These are phyloP conservation scores for Sepiola atlantica DNA, from an alignment of 2,888 invertebrate genomes.

Conservation along the genomic window DNA sequence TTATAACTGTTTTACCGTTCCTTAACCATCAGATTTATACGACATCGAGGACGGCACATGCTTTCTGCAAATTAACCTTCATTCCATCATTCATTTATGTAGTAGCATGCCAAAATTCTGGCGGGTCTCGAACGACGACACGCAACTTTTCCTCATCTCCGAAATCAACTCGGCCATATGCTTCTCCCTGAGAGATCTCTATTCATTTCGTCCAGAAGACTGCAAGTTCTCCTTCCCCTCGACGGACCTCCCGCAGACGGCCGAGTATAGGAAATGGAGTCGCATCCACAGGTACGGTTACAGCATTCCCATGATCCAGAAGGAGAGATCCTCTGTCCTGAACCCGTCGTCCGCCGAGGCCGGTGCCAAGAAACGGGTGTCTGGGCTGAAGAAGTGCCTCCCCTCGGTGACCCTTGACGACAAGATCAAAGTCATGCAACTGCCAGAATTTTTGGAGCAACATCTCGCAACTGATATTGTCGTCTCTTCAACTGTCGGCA, in stretches of 20 bases:
- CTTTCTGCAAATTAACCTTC: slow-evolving; percentile 36
- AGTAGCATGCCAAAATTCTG: slow-evolving; percentile 41
- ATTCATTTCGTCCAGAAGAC: slow-evolving; percentile 38
- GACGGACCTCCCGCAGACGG: neutral
- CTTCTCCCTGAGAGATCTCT: slow-evolving; percentile 6
- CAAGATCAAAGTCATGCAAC: neutral
- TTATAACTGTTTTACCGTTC: neutral
- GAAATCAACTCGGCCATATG: slow-evolving; percentile 41
- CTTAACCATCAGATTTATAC: slow-evolving; percentile 22
- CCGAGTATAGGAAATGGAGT: slow-evolving; percentile 6
- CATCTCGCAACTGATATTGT: slow-evolving; percentile 16
- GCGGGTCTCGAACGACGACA: slow-evolving; percentile 36
- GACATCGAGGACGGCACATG: slow-evolving; percentile 13
- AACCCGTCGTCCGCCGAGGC: neutral
- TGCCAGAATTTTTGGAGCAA: slow-evolving; percentile 34
- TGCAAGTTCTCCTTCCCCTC: slow-evolving; percentile 37
- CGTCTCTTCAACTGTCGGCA: neutral
- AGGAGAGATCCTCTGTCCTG: neutral
- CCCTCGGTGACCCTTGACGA: slow-evolving; percentile 24
- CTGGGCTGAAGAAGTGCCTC: slow-evolving; percentile 15
- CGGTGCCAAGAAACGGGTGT: slow-evolving; percentile 32
- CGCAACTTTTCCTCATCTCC: slow-evolving; percentile 34
- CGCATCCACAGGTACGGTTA: slow-evolving; percentile 37
- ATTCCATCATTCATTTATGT: slow-evolving; percentile 35
- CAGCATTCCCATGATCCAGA: neutral